Conservation (phyloP, 2,888 invertebrate genomes). For the Aethes cnicana region DNA sequence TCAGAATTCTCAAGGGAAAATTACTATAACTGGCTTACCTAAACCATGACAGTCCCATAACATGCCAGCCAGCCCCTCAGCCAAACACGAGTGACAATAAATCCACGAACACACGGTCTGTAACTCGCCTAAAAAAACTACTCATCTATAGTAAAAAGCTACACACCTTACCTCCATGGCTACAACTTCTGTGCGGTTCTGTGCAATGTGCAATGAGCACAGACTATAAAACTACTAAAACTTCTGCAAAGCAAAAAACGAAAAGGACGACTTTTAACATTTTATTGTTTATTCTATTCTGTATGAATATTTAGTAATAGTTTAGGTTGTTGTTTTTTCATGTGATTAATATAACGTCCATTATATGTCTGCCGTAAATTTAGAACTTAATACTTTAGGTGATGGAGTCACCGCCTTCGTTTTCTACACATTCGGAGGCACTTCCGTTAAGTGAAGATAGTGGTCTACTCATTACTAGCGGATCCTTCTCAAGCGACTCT, state of each 20-base stretch:
- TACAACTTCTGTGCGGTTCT: no score
- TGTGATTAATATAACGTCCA: conserved; percentile 42
- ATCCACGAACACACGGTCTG: no score
- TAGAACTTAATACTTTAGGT: conserved; percentile 48
- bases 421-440: conserved; percentile 88
- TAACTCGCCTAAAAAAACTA: no score
- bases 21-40: no score
- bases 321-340: conserved; percentile 38
- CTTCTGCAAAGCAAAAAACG: conserved; percentile 14
- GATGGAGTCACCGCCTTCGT: conserved; percentile 91
- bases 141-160: no score
- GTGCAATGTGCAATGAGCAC: conserved; percentile 1
- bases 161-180: no score
- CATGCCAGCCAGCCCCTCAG: no score
- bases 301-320: conserved; percentile 5
- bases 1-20: no score
- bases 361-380: conserved; percentile 51
- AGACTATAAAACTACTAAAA: no score
- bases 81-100: no score
- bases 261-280: conserved; percentile 4
- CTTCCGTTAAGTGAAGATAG: conserved; percentile 89
- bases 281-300: conserved; percentile 24
- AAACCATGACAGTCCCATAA: no score
- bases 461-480: conserved; percentile 87
- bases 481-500: conserved; percentile 89